Evolutionary conservation across 2,113 vertebrate species (phyloP).

Genomic region (Eolophus roseicapilla): DNA sequence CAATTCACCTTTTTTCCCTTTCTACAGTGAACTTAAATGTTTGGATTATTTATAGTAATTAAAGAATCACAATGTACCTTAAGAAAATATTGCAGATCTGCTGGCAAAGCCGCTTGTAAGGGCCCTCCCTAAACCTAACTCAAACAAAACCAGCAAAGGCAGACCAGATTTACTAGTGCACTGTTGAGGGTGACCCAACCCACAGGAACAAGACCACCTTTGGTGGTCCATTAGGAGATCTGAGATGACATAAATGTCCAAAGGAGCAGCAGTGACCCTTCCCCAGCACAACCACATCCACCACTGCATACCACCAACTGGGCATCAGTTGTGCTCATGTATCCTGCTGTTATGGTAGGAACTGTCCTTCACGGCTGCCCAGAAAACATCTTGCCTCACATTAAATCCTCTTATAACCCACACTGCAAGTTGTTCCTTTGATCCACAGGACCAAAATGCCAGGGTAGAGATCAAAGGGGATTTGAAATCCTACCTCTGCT

Average conservation of each 20-base stretch:
- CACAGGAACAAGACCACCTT: not conserved
- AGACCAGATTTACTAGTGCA: not conserved
- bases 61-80: not conserved
- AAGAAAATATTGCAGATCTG: not conserved
- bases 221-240: not conserved
- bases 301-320: not conserved
- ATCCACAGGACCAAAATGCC: not conserved
- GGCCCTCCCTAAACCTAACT: not conserved
- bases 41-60: not conserved
- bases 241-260: not conserved
- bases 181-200: not conserved
- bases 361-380: not conserved
- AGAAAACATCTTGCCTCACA: not conserved
- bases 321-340: accelerated
- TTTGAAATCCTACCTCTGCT: not conserved
- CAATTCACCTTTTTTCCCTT: not conserved
- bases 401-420: not conserved
- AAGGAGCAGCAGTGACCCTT: not conserved
- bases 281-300: not conserved
- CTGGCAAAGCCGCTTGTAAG: not conserved
- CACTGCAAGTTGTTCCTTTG: not conserved
- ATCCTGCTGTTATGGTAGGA: accelerated
- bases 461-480: not conserved
- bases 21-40: not conserved
- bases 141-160: not conserved